A percentile compares a stretch with the other conserved stretches of the same genome.
Evolutionary conservation across 2,888 invertebrate genomes (phyloP).

Genomic region (Meandrusa payeni): DNA sequence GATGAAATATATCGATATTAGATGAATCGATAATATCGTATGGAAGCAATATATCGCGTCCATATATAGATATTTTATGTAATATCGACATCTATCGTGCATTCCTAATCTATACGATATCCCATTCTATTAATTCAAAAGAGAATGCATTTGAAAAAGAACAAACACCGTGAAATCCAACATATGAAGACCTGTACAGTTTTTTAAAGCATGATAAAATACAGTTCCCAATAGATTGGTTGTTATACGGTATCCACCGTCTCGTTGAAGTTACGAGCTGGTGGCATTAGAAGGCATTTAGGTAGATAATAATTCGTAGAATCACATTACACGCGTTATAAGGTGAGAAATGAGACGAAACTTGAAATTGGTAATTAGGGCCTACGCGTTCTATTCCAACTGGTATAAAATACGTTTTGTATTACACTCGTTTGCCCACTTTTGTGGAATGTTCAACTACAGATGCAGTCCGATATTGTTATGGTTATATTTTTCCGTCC

Average conservation of each 20-base stretch:
- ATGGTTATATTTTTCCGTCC: slow-evolving; percentile 11
- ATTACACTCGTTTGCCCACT: slow-evolving; percentile 35
- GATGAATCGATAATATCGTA: too few relatives aligned
- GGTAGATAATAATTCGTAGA: slow-evolving; percentile 66
- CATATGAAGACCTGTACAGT: slow-evolving; percentile 37
- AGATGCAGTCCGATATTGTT: slow-evolving; percentile 20
- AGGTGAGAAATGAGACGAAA: slow-evolving; percentile 53
- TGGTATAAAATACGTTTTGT: slow-evolving; percentile 47
- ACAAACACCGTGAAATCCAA: slow-evolving; percentile 35
- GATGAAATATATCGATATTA: too few relatives aligned
- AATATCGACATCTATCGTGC: too few relatives aligned
- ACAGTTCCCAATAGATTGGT: slow-evolving; percentile 28
- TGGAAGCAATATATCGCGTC: too few relatives aligned
- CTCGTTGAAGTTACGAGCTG: slow-evolving; percentile 55
- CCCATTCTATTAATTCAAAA: slow-evolving; percentile 47
- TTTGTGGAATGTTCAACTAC: slow-evolving; percentile 34
- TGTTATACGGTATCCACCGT: slow-evolving; percentile 45
- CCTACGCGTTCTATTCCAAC: slow-evolving; percentile 39
- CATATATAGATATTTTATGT: too few relatives aligned
- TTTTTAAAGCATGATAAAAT: slow-evolving; percentile 32
- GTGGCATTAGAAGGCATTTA: slow-evolving; percentile 52
- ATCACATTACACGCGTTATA: slow-evolving; percentile 52
- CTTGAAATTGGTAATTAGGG: slow-evolving; percentile 58
- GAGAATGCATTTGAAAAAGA: slow-evolving; percentile 45
- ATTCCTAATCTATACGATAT: too few relatives aligned